Conservation (phyloP, 2,888 invertebrate species). For the Tineola bisselliella region DNA sequence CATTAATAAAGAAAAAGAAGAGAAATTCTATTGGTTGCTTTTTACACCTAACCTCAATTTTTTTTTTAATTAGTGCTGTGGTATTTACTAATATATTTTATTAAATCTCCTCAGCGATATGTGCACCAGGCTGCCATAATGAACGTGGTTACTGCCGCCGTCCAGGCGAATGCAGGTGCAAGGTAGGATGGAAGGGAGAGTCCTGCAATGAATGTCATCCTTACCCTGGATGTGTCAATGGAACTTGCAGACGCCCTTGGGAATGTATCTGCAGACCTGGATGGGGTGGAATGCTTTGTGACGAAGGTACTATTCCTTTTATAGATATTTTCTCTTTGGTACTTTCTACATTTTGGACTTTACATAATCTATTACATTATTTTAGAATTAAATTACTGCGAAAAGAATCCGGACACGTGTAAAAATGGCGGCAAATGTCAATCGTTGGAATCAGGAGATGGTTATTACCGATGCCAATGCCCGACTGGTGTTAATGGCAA, state of each 20-base stretch:
- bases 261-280: constrained; percentile 89
- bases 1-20: too few relatives aligned
- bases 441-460: constrained; percentile 80
- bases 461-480: constrained; percentile 79
- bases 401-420: constrained; percentile 78
- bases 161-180: constrained; percentile 74
- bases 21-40: too few relatives aligned
- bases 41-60: neutral
- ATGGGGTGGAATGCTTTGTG: constrained; percentile 92
- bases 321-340: too few relatives aligned
- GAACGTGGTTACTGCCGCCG: constrained; percentile 86
- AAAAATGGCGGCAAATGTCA: constrained; percentile 84
- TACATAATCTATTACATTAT: too few relatives aligned
- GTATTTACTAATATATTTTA: neutral
- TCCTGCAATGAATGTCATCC: constrained; percentile 80
- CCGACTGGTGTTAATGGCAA: constrained; percentile 79
- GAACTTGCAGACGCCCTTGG: constrained; percentile 86
- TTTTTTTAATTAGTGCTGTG: too few relatives aligned
- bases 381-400: constrained; percentile 85
- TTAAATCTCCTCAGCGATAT: constrained; percentile 73
- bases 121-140: constrained; percentile 82
- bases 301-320: constrained; percentile 72
- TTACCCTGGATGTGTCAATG: constrained; percentile 90
- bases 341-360: too few relatives aligned
- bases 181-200: constrained; percentile 88